Conservation (phyloP, 2,113 vertebrate species). For the Planiliza haematocheilus region DNA sequence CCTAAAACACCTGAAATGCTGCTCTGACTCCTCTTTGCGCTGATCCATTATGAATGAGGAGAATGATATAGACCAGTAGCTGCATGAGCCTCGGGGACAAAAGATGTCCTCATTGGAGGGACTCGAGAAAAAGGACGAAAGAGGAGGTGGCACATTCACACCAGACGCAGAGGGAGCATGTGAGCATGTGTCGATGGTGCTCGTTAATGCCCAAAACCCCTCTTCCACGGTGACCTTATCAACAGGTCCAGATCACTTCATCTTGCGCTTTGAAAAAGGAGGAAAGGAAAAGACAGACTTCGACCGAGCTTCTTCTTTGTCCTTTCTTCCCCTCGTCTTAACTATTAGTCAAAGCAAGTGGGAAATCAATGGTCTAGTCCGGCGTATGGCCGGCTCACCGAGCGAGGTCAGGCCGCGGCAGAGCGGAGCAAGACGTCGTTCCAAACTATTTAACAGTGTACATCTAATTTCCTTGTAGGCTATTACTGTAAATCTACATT, state of each 20-base stretch:
- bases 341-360: constrained; percentile 55
- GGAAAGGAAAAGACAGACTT: constrained; percentile 5
- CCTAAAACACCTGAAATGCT: constrained; percentile 35
- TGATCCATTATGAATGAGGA: constrained; percentile 67
- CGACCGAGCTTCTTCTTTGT: neutral
- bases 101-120: constrained; percentile 45
- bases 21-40: constrained; percentile 30
- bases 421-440: constrained; percentile 67
- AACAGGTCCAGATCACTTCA: constrained; percentile 34
- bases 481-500: constrained; percentile 76
- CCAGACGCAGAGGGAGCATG: neutral
- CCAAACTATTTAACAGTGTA: constrained; percentile 79
- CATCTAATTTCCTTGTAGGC: constrained; percentile 74
- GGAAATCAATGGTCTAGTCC: constrained; percentile 52
- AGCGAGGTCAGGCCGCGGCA: constrained; percentile 61
- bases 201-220: constrained; percentile 18
- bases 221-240: constrained; percentile 21
- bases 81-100: constrained; percentile 49
- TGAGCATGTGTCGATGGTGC: neutral
- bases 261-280: neutral
- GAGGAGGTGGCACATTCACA: constrained; percentile 12
- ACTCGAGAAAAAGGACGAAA: constrained; percentile 22
- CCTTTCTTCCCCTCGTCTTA: constrained; percentile 8
- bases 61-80: constrained; percentile 46
- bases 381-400: constrained; percentile 23